Evolutionary conservation across 2,797 vertebrate species (phyloP).

Genomic region (Pseudochaenichthys georgianus): DNA sequence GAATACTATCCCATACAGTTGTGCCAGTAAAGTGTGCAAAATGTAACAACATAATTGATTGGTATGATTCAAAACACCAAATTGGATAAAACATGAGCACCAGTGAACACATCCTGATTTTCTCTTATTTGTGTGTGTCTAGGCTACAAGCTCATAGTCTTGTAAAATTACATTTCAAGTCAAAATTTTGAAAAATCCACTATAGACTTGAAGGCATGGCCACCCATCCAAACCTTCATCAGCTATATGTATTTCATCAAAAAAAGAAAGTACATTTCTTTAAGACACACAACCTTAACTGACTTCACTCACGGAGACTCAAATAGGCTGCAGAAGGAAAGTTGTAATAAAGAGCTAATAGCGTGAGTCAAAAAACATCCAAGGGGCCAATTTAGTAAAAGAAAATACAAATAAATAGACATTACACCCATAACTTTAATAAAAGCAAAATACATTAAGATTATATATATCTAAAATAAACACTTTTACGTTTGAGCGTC

Average conservation of each 20-base stretch:
- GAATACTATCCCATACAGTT: constrained; percentile 37
- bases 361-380: not conserved
- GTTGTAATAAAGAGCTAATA: not conserved
- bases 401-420: not conserved
- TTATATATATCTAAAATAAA: not conserved
- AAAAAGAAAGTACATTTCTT: not conserved
- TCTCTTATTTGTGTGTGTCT: not conserved
- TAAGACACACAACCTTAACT: not conserved
- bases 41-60: constrained; percentile 55
- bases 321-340: constrained; percentile 7
- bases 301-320: constrained; percentile 9
- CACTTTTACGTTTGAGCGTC: not conserved
- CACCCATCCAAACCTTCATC: not conserved
- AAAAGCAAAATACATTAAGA: too few species aligned
- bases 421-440: not conserved
- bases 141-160: not conserved
- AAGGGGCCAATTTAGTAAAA: not conserved
- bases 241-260: not conserved
- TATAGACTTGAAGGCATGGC: too few species aligned
- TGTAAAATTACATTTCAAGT: not conserved
- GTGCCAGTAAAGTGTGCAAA: constrained; percentile 50
- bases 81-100: constrained; percentile 20
- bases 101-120: constrained; percentile 19
- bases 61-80: constrained; percentile 44
- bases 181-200: constrained; percentile 5